Base-by-base conservation (phyloP, 2,113 vertebrate species). In the Lynx canadensis region DNA sequence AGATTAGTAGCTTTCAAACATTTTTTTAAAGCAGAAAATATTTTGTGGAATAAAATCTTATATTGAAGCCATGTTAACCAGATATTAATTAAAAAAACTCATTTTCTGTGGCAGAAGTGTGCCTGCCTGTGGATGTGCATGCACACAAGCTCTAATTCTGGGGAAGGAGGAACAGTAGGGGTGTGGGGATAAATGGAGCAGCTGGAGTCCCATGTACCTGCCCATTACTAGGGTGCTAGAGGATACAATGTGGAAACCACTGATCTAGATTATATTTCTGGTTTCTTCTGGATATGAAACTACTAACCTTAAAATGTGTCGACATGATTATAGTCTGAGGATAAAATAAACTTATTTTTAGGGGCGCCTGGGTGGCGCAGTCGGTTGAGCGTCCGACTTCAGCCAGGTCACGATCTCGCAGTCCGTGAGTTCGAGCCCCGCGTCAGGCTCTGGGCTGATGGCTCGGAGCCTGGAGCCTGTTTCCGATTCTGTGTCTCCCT, bases 1-100 rank as follows among this genome's bases (percentile, higher is more conserved):
- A 94, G 41, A 68, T 78, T 11, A 12, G 15, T 52, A 52, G 21
- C 57, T 89, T 74, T 94, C 13, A 71, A 88, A 78, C 18, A 5
- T 48, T n/a, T 36, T 65, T 95, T 63, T 89, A 74, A 97, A 84
- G 13, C 31, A 84, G 7, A 66, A 91, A n/a, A 60, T 55, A 79
- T 52, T 74, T 90, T 63, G 14, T 19, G 83, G 19, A 94, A 92
- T 91, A 65, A 91, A 81, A 88, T 84, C 21, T 27, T 65, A 7
- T 50, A 23, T 33, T 66, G 52, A 91, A 69, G 25, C 33, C 50
- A 63, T 78, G 21, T 88, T 85, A 41, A 29, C n/a, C 50, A 69
- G 14, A 85, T 85, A 50, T n/a, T 86, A 90, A 82, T 38, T 38
- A 12, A 95, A 74, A 89, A 21, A 78, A 73, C 1, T 1, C 57